Conservation (phyloP, 2,797 vertebrate species). For the Sebastes paucispinis region DNA sequence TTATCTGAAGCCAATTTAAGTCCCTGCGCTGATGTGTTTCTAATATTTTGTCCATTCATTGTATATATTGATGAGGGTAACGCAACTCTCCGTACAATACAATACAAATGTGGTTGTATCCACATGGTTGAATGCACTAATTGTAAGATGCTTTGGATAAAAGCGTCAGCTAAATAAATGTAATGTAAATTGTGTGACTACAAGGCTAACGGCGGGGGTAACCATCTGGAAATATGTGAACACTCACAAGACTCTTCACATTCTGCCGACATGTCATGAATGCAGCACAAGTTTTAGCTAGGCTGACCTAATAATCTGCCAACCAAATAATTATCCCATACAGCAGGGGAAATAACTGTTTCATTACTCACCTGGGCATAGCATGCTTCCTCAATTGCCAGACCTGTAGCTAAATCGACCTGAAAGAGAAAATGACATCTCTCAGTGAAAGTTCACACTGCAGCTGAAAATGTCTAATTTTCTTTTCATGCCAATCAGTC, state of each 20-base stretch:
- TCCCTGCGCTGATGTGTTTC: background rate
- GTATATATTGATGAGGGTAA: background rate
- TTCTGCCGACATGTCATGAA: background rate
- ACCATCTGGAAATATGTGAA: too few species aligned
- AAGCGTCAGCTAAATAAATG: background rate
- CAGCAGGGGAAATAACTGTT: background rate
- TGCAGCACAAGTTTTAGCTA: background rate
- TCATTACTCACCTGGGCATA: slow-evolving; percentile 89
- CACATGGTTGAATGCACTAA: background rate
- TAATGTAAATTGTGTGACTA: background rate
- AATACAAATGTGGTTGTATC: background rate
- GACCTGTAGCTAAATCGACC: slow-evolving; percentile 95
- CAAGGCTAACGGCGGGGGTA: too few species aligned
- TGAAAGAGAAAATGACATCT: slow-evolving; percentile 63
- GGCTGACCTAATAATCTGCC: background rate
- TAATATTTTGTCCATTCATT: background rate
- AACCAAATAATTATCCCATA: background rate
- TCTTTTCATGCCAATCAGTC: background rate
- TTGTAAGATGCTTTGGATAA: background rate
- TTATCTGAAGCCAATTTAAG: background rate
- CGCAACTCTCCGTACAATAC: background rate
- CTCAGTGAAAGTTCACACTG: background rate
- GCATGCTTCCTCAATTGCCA: slow-evolving; percentile 98
- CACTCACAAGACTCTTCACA: background rate
- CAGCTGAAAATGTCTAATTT: background rate